A percentile compares a stretch with the other conserved stretches of the same genome.
phyloP scores from a whole-genome alignment of 2,797 vertebrate species.

The Cercopithecus petaurista region DNA sequence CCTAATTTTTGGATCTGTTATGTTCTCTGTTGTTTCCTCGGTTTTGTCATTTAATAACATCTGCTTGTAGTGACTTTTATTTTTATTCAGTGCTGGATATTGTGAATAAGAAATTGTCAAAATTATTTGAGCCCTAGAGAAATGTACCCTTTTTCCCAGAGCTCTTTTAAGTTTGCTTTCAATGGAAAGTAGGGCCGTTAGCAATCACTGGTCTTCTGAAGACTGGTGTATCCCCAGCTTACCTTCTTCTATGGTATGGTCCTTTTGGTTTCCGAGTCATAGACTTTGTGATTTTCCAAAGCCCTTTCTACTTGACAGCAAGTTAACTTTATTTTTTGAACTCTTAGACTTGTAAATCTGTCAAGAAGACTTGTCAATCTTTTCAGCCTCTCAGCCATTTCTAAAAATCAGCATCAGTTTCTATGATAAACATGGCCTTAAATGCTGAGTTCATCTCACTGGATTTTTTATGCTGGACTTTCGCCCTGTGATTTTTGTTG shows the following conservation, averaged over 20 bases:
- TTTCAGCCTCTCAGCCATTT: not conserved
- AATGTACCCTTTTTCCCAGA: not conserved
- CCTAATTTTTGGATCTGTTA: not conserved
- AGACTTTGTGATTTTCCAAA: not conserved
- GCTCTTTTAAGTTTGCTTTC: not conserved
- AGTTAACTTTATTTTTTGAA: not conserved
- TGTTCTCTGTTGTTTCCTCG: not conserved
- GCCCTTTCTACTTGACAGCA: not conserved
- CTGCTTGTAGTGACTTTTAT: not conserved
- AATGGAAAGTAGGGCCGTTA: not conserved
- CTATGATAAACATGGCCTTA: not conserved
- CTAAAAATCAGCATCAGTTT: not conserved
- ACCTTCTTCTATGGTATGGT: not conserved
- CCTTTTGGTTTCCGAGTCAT: not conserved
- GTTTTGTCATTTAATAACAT: not conserved
- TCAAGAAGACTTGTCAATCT: not conserved
- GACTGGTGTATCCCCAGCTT: not conserved
- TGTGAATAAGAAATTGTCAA: not conserved
- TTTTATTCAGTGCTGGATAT: not conserved
- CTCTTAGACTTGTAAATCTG: not conserved
- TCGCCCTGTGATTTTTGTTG: not conserved
- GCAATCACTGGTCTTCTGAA: not conserved
- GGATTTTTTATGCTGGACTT: not conserved
- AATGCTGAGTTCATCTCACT: not conserved
- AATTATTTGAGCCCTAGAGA: not conserved